Evolutionary conservation across 1,140 invertebrate species (phyloP), one percentile per base, ranked within the genome.

Genomic region (Drosophila albomicans): DNA sequence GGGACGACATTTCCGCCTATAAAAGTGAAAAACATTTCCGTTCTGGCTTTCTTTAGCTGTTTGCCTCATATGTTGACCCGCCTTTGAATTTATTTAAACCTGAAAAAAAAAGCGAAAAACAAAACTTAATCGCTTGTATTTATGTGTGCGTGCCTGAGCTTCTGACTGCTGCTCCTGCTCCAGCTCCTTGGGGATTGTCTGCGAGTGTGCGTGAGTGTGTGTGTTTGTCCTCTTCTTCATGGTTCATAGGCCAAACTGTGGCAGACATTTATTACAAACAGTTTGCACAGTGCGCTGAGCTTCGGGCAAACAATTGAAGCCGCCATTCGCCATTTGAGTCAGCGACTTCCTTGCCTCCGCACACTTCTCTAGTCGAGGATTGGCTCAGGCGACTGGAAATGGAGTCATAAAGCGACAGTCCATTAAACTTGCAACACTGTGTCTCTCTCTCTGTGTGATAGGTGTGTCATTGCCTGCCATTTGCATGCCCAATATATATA

Each of bases 341-440:
- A 38, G 32, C 6, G 3, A 8, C 35, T 16, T 3, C 8, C 5
- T 13, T 25, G 5, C 35, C 49, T 11, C 38, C 30, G n/a, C 43
- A 35, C n/a, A 7, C 28, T 43, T 13, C n/a, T 45, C 52, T 43
- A 49, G 62, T 66, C 20, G 20, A 41, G 61, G 65, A 71, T 57
- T 81, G 78, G 61, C 48, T 51, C 54, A 76, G 46, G 46, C 65
- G 45, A 66, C 38, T 15, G 30, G 35, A 59, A 71, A 71, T 82
- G 81, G 81, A 82, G 81, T 79, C 82, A 81, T 79, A 81, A 82
- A 77, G 68, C 63, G 65, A 43, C 59, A 63, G 45, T 30, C 57
- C 75, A 75, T 59, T 75, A 46, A 71, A 64, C 61, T 54, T 58
- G 56, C 64, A 73, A 41, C 76, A 78, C 38, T 65, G 20, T 25